These are phyloP conservation scores for Drosophila lacicola DNA, from an alignment of 2,888 invertebrate genomes.

Conservation along the genomic window DNA sequence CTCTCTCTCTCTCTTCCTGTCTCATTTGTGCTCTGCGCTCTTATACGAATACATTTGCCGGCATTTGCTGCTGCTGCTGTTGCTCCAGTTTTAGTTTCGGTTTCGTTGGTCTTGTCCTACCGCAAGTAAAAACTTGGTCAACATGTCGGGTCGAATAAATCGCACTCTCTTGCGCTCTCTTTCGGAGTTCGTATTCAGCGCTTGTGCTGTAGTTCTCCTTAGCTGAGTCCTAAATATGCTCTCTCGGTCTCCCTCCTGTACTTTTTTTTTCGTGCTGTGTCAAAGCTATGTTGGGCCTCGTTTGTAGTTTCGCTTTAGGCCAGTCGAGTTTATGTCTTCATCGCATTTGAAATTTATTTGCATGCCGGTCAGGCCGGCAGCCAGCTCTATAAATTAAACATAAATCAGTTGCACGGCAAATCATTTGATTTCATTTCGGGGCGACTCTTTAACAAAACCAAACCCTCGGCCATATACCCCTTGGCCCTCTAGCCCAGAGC, in stretches of 20 bases:
- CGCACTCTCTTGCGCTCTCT: conserved; percentile 17
- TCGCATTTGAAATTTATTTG: conserved; percentile 70
- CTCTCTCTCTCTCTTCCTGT: neutral
- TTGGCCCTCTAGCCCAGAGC: neutral
- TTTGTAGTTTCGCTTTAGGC: conserved; percentile 56
- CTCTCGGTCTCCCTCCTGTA: neutral
- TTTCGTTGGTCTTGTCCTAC: conserved; percentile 57
- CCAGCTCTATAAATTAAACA: conserved; percentile 76
- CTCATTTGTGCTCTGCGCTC: conserved; percentile 16
- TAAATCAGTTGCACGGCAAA: conserved; percentile 77
- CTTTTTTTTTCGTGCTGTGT: conserved; percentile 19
- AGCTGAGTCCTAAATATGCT: conserved; percentile 10
- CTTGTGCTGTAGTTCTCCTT: conserved; percentile 6
- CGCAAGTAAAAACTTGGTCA: conserved; percentile 69
- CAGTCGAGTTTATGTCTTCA: conserved; percentile 73
- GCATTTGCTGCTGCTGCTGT: conserved; percentile 42
- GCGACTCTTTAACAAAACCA: conserved; percentile 33
- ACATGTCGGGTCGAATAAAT: conserved; percentile 10
- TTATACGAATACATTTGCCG: conserved; percentile 54
- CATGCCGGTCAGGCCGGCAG: conserved; percentile 72
- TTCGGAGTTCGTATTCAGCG: conserved; percentile 46
- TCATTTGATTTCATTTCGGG: conserved; percentile 74
- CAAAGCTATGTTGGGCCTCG: conserved; percentile 42
- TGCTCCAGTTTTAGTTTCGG: conserved; percentile 45
- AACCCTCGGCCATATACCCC: neutral